Percentiles rank a stretch among this genome's conserved stretches.
Conservation (phyloP, 2,888 invertebrate genomes). For the Harpagoxenus sublaevis region DNA sequence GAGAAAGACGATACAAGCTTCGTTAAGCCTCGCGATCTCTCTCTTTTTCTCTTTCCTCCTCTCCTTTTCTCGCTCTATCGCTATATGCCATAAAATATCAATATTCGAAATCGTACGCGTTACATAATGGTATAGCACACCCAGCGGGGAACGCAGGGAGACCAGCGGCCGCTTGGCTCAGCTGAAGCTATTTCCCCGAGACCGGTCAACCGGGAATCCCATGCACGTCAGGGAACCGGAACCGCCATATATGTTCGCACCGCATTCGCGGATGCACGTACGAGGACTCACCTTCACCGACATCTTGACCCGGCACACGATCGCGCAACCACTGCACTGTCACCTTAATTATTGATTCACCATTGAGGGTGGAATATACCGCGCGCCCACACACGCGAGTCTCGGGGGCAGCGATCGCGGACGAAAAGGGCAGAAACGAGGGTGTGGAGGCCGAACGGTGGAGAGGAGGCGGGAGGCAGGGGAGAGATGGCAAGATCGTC, state of each 20-base stretch:
- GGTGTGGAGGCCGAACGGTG: neutral
- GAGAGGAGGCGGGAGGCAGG: neutral
- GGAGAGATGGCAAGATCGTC: constrained; percentile 22
- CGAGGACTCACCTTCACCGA: constrained; percentile 84
- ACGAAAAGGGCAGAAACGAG: neutral
- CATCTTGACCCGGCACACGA: constrained; percentile 79
- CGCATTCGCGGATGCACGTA: constrained; percentile 10
- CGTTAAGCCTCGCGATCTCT: too few relatives aligned
- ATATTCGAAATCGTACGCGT: constrained; percentile 21
- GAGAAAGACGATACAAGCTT: neutral
- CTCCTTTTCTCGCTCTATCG: neutral
- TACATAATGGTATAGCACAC: constrained; percentile 20
- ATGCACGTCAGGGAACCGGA: neutral
- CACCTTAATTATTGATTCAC: constrained; percentile 75
- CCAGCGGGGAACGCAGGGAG: neutral
- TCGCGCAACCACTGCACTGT: constrained; percentile 75
- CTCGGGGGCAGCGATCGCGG: constrained; percentile 33
- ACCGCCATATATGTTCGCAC: neutral
- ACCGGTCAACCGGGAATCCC: neutral
- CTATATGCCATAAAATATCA: neutral
- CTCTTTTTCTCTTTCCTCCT: neutral
- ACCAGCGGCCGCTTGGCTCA: neutral
- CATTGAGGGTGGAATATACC: constrained; percentile 59
- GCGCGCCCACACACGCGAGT: constrained; percentile 1
- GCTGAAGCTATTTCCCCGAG: neutral